These are phyloP conservation scores for Noctua janthe DNA, from an alignment of 2,888 invertebrate species.

Conservation along the genomic window DNA sequence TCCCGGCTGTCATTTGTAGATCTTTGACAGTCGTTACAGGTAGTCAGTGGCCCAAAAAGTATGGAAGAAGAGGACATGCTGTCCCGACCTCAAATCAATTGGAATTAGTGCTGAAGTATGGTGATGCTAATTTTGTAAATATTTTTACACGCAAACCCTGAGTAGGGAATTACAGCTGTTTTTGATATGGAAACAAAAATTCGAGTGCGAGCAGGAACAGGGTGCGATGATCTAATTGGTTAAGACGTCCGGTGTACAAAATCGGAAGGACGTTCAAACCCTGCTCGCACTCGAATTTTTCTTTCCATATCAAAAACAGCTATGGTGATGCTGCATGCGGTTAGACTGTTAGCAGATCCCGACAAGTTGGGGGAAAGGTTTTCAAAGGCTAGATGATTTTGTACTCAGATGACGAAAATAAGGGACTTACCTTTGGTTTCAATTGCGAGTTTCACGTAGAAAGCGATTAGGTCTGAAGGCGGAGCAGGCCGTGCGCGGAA, in stretches of 20 bases:
- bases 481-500: slow-evolving; percentile 75
- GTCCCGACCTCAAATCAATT: background rate
- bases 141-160: no score
- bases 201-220: no score
- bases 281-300: no score
- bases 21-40: no score
- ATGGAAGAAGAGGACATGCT: background rate
- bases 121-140: background rate
- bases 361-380: background rate
- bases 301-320: no score
- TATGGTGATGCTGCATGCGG: background rate
- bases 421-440: slow-evolving; percentile 76
- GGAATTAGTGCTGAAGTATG: accelerated
- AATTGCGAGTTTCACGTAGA: slow-evolving; percentile 79
- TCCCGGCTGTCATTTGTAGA: no score
- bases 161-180: no score
- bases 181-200: no score
- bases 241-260: no score
- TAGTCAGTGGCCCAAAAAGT: background rate
- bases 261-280: no score
- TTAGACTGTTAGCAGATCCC: background rate
- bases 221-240: no score
- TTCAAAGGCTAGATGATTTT: background rate
- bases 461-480: slow-evolving; percentile 73
- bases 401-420: background rate